Percentiles rank a stretch among this genome's conserved stretches.
Evolutionary conservation across 1,140 invertebrate species (phyloP).

Genomic region (Drosophila kepulauana): DNA sequence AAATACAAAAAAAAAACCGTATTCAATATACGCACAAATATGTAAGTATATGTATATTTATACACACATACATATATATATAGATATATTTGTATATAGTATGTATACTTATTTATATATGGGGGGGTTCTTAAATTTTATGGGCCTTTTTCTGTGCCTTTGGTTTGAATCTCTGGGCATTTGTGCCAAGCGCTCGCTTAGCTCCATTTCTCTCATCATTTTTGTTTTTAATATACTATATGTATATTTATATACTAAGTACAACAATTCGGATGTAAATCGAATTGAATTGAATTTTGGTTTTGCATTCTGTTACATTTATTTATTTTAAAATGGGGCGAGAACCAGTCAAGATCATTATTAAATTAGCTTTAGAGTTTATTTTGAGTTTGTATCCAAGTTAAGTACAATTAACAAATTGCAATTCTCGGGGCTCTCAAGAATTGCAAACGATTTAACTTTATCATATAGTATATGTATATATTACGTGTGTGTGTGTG

Average conservation of each 20-base stretch:
- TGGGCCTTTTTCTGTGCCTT: constrained; percentile 17
- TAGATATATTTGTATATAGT: constrained; percentile 37
- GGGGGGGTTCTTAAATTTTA: constrained; percentile 27
- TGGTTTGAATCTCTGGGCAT: constrained; percentile 19
- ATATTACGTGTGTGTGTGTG: neutral
- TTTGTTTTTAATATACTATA: neutral
- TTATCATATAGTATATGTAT: neutral
- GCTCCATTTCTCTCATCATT: constrained; percentile 1
- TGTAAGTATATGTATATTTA: constrained; percentile 51
- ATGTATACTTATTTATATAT: constrained; percentile 28
- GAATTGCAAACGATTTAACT: constrained; percentile 7
- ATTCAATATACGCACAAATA: constrained; percentile 58
- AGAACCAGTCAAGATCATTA: constrained; percentile 4
- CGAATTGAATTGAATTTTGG: constrained; percentile 7
- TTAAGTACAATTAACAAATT: constrained; percentile 19
- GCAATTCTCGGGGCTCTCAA: constrained; percentile 10
- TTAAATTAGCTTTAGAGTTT: constrained; percentile 4
- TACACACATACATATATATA: constrained; percentile 46
- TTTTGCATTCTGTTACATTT: neutral
- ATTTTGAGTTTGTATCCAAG: neutral
- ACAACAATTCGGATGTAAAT: constrained; percentile 18
- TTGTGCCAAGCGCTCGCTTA: neutral
- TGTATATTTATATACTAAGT: constrained; percentile 16
- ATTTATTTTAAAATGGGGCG: too few species aligned
- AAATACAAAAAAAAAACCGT: constrained; percentile 62